Evolutionary conservation across 2,113 vertebrate species (phyloP).

Genomic region (Amphiprion ocellaris): DNA sequence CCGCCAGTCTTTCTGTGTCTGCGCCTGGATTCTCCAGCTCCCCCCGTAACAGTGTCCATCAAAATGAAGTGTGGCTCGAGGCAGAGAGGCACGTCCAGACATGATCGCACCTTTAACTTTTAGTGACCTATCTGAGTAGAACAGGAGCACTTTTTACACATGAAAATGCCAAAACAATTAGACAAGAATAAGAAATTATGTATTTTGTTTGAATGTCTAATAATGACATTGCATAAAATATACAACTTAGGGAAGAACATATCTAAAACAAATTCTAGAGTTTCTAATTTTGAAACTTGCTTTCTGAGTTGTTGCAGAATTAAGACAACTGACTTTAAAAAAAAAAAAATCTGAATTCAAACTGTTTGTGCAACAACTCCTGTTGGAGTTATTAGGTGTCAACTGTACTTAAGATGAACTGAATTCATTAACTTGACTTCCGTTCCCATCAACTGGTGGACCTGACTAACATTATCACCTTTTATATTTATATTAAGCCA

Average conservation of each 20-base stretch:
- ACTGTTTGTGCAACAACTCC: no score
- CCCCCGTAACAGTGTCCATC: conserved; percentile 31
- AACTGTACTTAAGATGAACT: neutral
- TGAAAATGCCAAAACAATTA: neutral
- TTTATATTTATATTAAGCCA: no score
- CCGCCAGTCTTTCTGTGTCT: no score
- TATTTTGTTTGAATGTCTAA: no score
- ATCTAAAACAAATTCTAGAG: neutral
- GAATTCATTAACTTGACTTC: conserved; percentile 32
- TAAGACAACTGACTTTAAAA: no score
- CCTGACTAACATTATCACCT: no score
- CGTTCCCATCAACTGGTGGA: conserved; percentile 73
- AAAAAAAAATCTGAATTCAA: no score
- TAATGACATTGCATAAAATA: no score
- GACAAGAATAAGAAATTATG: neutral
- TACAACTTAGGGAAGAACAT: no score
- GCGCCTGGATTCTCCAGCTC: no score
- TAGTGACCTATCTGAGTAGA: conserved; percentile 7
- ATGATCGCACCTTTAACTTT: conserved; percentile 2
- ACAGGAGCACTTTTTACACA: neutral
- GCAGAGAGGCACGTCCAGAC: conserved; percentile 35
- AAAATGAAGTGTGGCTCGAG: conserved; percentile 38
- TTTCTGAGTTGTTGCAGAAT: neutral
- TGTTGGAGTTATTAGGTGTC: neutral
- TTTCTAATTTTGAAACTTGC: neutral